A percentile compares a stretch with the other conserved stretches of the same genome.
Conservation (phyloP, 2,888 invertebrate genomes). For the Orthosia gracilis region DNA sequence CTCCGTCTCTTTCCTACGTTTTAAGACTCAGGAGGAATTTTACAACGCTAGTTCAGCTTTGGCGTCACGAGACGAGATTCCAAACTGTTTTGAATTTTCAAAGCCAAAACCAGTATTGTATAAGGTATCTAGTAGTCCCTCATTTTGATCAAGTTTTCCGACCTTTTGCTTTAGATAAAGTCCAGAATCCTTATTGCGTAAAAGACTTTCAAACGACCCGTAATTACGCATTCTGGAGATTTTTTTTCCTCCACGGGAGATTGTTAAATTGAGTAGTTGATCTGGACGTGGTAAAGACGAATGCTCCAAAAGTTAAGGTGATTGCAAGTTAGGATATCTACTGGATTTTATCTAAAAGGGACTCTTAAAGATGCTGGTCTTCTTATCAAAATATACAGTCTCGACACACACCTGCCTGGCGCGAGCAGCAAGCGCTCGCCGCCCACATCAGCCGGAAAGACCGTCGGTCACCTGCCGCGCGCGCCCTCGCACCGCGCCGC, state of each 20-base stretch:
- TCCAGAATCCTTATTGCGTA: neutral
- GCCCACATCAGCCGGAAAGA: slow-evolving; percentile 90
- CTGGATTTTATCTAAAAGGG: no score
- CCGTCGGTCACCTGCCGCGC: slow-evolving; percentile 90
- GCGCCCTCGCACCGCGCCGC: slow-evolving; percentile 86
- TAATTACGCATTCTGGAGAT: neutral
- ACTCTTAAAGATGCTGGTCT: neutral
- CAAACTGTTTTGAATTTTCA: neutral
- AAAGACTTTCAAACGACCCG: neutral
- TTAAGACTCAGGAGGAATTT: neutral
- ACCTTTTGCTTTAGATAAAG: neutral
- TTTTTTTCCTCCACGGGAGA: neutral
- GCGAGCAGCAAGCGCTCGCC: slow-evolving; percentile 90
- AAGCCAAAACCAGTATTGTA: neutral
- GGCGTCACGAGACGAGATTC: no score
- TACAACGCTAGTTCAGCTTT: neutral
- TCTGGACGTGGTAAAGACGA: no score
- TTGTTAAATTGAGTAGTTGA: neutral
- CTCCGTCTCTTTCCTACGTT: neutral
- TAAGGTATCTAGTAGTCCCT: neutral
- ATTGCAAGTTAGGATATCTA: no score
- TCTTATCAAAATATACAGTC: neutral
- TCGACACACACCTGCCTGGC: slow-evolving; percentile 86
- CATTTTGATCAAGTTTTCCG: neutral
- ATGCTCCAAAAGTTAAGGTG: no score